Conservation (phyloP, 2,888 invertebrate species). For the Biston stratarius region DNA sequence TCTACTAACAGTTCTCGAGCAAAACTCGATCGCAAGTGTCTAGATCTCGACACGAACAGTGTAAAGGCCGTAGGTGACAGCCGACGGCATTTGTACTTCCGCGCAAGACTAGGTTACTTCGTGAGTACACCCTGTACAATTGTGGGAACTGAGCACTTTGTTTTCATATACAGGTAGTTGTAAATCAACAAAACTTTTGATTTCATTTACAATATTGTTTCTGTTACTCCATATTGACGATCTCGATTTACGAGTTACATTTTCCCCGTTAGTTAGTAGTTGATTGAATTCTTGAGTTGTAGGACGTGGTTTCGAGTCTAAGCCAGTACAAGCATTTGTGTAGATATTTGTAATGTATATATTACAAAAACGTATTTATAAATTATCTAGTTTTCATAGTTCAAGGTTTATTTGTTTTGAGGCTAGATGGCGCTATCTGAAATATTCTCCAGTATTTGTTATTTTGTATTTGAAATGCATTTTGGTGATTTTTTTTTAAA, state of each 20-base stretch:
- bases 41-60: slow-evolving; percentile 67
- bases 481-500: neutral
- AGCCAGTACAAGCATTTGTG: too few relatives aligned
- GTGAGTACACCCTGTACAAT: slow-evolving; percentile 82
- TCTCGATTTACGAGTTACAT: too few relatives aligned
- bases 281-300: too few relatives aligned
- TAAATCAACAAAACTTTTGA: neutral
- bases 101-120: slow-evolving; percentile 79
- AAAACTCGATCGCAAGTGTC: slow-evolving; percentile 53
- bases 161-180: slow-evolving; percentile 64
- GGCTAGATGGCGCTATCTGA: too few relatives aligned
- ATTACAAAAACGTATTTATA: too few relatives aligned
- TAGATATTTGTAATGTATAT: too few relatives aligned
- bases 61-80: slow-evolving; percentile 83
- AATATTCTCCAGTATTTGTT: neutral
- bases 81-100: slow-evolving; percentile 79
- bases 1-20: slow-evolving; percentile 53
- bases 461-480: neutral
- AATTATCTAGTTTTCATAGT: too few relatives aligned
- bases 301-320: too few relatives aligned
- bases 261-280: too few relatives aligned
- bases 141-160: slow-evolving; percentile 81
- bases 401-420: too few relatives aligned
- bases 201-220: too few relatives aligned
- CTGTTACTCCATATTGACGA: too few relatives aligned